Base-by-base conservation (phyloP, 2,797 vertebrate genomes). In the Bufotes viridis region DNA sequence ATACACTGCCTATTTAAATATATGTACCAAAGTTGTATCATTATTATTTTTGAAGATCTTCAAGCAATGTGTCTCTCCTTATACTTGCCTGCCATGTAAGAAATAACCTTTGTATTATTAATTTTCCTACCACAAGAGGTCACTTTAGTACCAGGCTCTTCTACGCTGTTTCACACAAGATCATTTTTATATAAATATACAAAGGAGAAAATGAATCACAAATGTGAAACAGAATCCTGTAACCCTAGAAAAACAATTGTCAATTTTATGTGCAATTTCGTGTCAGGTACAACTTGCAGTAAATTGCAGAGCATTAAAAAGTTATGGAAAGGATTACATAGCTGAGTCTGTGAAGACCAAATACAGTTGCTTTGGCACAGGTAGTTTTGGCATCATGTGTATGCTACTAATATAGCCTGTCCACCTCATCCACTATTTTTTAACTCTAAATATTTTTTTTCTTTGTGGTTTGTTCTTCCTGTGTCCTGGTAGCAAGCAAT, bases 61-160 rank as follows among this genome's bases (percentile, higher is more conserved):
- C 61, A 63, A 63, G 61, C 20, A 22, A 22, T 63, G 61, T 63
- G 61, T 20, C 61, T 22, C 8, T 63, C 61, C 53, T 60, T 15
- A 60, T 60, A 60, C 58, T 60, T 18, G 2, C 11, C 24, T 69
- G 24, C 7, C 18, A 34, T 18, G 26, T 14, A 15, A 13, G 42
- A 72, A 20, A 72, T 18, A 14, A 60, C 13, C 17, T 61, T 12
- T 34, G 57, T 65, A 67, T n/a, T 51, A 53, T 89, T 75, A 12
- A 24, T 49, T 29, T 42, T 70, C n/a, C 63, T 49, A 69, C 87
- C 87, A 85, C 87, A 53, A 85, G 87, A 81, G 83, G 83, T 85
- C 87, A 67, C 87, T 78, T 49, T 81, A 22, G 67, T 51, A 81
- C 69, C 67, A 81, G 69, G 18, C 10, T 82, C 15, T 53, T 7